Evolutionary conservation across 2,113 vertebrate species (phyloP), one percentile per base, ranked within the genome.

Genomic region (Dicaeum eximium): DNA sequence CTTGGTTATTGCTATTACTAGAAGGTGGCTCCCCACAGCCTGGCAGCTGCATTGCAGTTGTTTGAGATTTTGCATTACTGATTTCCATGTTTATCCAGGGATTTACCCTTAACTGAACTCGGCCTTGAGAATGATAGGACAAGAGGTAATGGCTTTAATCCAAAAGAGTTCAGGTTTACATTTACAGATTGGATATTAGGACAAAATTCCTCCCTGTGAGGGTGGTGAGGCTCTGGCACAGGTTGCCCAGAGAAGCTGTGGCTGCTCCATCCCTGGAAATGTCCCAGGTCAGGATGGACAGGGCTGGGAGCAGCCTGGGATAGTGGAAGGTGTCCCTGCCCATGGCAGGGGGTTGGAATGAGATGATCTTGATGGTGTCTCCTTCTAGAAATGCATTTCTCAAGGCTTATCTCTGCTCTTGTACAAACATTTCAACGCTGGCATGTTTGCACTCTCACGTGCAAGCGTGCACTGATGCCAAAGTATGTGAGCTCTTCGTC

Each of bases 261-360:
- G 25, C 8, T 83, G 42, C 15, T 6, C 6, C 56, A 62, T 24
- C 31, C 48, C 31, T 83, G 56, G 15, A 24, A 48, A 3, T 53
- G 15, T 56, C 3, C 71, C 1, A 48, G 31, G 40, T 10, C 31
- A 20, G 13, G 25, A 3, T 69, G 48, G 48, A 74, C 0, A 8
- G 10, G 27, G 12, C 5, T 83, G 70, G 27, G 48, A 62, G 35
- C 47, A 56, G 15, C 1, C 19, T 50, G 56, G 27, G 0, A 0
- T 2, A 17, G 15, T 37, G 23, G 18, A 70, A 83, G 1, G 4
- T 70, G 31, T 75, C 40, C 18, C 35, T 69, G 40, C 3, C 24
- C 17, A 23, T 16, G 18, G 15, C 1, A 75, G 25, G 22, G 21
- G 7, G 1, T 6, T 62, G 22, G 27, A 77, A 50, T 4, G 10